Percentiles rank a stretch among this genome's conserved stretches.
These are phyloP conservation scores for Lasioglossum malachurum DNA, from an alignment of 2,888 invertebrate species.

Conservation along the genomic window DNA sequence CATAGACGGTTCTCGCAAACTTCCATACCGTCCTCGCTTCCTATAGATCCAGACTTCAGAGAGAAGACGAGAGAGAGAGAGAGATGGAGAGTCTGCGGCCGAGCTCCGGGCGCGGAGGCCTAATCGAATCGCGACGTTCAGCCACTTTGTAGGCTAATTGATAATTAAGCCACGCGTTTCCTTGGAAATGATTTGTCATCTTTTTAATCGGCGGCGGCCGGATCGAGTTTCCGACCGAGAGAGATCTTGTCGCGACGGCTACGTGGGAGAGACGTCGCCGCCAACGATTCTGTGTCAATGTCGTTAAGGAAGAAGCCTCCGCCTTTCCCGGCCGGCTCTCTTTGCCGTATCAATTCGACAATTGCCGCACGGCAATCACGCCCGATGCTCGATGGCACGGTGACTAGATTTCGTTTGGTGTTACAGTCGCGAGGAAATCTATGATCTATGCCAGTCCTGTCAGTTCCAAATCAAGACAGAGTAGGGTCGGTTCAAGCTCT, in stretches of 20 bases:
- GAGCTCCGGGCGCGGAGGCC: neutral
- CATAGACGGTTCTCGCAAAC: neutral
- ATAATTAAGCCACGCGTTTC: constrained; percentile 54
- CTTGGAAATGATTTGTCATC: constrained; percentile 65
- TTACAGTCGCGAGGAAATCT: neutral
- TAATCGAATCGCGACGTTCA: constrained; percentile 44
- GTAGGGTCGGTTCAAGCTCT: neutral
- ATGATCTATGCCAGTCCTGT: neutral
- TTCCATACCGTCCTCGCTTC: neutral
- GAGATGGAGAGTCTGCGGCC: neutral
- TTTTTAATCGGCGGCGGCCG: constrained; percentile 28
- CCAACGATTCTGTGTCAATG: constrained; percentile 30
- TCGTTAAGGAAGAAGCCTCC: constrained; percentile 19
- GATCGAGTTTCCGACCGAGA: constrained; percentile 40
- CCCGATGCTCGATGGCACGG: neutral
- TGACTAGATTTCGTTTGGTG: neutral
- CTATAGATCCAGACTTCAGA: neutral
- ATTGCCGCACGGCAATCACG: neutral
- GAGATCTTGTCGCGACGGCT: constrained; percentile 18
- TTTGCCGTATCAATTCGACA: neutral
- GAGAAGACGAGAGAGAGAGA: neutral
- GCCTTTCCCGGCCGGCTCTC: neutral
- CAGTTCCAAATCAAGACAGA: neutral
- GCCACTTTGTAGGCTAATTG: constrained; percentile 60
- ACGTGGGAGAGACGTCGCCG: constrained; percentile 21